phyloP scores from a whole-genome alignment of 2,113 vertebrate genomes.

The Neolamprologus toae region DNA sequence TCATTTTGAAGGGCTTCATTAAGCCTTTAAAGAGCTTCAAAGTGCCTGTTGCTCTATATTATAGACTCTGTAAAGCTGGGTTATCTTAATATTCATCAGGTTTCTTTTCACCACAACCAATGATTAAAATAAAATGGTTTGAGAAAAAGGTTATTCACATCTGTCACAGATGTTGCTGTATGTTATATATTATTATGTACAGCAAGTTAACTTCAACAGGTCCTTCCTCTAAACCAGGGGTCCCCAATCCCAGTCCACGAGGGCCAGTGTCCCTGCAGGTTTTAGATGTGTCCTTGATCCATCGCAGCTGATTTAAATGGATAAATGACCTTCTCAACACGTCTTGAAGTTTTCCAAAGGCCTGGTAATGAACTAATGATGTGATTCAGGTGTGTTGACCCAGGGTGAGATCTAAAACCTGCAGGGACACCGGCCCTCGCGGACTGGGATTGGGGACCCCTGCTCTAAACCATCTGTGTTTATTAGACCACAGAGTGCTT shows the following conservation, averaged over 20 bases:
- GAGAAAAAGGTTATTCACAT: neutral
- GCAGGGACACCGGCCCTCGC: too few species aligned
- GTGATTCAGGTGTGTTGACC: too few species aligned
- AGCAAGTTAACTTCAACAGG: neutral
- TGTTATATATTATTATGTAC: neutral
- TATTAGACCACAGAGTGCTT: neutral
- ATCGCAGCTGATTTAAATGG: too few species aligned
- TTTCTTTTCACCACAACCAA: neutral
- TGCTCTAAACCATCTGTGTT: neutral
- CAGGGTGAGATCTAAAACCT: too few species aligned
- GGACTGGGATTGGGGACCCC: too few species aligned
- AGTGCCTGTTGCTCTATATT: rapidly evolving
- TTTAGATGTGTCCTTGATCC: too few species aligned
- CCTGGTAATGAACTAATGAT: too few species aligned
- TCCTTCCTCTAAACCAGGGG: neutral
- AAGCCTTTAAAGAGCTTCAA: neutral
- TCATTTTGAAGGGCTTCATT: rapidly evolving
- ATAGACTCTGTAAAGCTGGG: neutral
- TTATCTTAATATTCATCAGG: neutral
- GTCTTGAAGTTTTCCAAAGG: rapidly evolving
- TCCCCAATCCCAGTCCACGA: too few species aligned
- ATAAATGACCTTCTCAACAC: rapidly evolving
- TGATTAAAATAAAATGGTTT: rapidly evolving
- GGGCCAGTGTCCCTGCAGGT: too few species aligned
- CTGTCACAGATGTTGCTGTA: neutral